Conservation (phyloP, 2,113 vertebrate species). For the Chaetura pelagica region DNA sequence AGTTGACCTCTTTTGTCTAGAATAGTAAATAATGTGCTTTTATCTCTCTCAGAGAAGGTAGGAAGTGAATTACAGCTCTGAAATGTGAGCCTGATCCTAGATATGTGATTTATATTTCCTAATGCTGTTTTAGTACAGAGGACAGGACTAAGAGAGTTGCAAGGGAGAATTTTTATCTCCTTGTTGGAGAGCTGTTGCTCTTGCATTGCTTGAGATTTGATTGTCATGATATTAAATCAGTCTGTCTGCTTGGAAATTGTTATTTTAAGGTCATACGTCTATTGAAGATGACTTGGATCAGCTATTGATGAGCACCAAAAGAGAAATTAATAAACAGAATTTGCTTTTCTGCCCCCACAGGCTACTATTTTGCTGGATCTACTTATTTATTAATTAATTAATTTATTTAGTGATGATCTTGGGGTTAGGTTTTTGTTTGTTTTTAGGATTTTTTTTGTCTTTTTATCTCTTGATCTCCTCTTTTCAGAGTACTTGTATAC, state of each 20-base stretch:
- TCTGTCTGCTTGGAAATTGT: background rate
- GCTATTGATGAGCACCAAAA: background rate
- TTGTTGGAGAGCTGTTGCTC: background rate
- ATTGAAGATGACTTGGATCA: background rate
- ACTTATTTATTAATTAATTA: background rate
- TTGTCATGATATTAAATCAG: background rate
- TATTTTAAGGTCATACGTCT: background rate
- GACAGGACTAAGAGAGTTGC: background rate
- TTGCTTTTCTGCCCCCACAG: background rate
- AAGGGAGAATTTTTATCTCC: background rate
- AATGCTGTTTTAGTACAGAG: background rate
- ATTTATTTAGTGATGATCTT: background rate
- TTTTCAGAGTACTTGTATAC: background rate
- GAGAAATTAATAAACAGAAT: background rate
- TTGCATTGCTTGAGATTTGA: background rate
- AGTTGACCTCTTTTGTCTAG: background rate
- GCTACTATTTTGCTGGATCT: background rate
- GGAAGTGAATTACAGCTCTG: background rate
- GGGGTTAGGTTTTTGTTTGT: background rate
- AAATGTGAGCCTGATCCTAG: background rate
- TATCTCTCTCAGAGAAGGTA: background rate
- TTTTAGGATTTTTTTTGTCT: background rate
- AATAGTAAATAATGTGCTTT: slow-evolving; percentile 1
- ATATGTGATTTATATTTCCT: background rate
- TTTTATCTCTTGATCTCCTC: background rate